Conservation (phyloP, 2,797 vertebrate species). For the Lacerta agilis region DNA sequence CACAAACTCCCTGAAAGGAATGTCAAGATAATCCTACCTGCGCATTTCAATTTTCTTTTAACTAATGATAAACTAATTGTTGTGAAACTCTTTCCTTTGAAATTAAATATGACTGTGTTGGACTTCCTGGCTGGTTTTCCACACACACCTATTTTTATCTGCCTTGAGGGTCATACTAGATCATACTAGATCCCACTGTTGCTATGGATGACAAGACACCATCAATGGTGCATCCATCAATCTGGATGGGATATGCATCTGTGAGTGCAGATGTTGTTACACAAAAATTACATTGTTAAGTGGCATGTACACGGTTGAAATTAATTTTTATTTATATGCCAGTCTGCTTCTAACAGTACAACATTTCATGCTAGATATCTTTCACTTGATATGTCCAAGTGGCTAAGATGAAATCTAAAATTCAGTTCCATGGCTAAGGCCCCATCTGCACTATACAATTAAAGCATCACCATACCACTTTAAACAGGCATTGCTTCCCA, state of each 20-base stretch:
- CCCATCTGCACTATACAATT: too few relatives aligned
- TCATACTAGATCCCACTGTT: too few relatives aligned
- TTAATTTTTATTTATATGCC: neutral
- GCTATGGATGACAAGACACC: neutral
- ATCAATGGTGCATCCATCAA: neutral
- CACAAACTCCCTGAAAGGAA: neutral
- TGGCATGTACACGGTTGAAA: too few relatives aligned
- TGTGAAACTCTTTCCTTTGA: neutral
- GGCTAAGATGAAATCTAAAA: too few relatives aligned
- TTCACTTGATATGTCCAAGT: too few relatives aligned
- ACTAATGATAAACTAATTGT: neutral
- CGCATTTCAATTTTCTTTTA: neutral
- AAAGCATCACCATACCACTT: too few relatives aligned
- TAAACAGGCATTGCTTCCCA: too few relatives aligned
- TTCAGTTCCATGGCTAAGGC: too few relatives aligned
- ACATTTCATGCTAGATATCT: neutral
- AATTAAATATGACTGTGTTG: neutral
- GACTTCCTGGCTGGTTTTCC: neutral
- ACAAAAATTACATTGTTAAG: neutral
- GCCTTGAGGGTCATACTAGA: too few relatives aligned
- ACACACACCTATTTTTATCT: neutral
- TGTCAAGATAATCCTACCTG: neutral
- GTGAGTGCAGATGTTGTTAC: neutral
- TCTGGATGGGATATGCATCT: neutral
- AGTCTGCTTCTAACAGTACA: neutral